Base-by-base conservation (phyloP, 2,888 invertebrate genomes). In the Nymphalis c-album region DNA sequence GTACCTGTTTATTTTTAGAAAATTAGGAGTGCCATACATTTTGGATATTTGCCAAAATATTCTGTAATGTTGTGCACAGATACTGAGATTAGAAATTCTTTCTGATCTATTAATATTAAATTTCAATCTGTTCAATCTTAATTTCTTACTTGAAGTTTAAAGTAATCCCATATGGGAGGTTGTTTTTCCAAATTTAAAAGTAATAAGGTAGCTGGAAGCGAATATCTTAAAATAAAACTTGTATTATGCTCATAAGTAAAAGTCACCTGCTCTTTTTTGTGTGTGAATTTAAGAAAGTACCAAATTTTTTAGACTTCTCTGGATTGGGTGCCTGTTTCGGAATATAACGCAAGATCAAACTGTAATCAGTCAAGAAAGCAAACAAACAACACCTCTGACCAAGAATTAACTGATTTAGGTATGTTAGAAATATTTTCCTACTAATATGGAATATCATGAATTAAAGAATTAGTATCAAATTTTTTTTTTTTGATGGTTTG, bases 281-380 rank as follows among this genome's bases (percentile, higher is more conserved):
- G 8, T 68, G 58, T 69, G 40, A 51, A 58, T 67, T 71, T 69
- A 68, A 71, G 70, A 71, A 64, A 67, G 55, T 72, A 63, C 45
- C 60, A 60, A 63, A 69, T 74, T 73, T 90, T 91, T 80, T 85
- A 93, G 93, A 90, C 91, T 69, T 90, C 92, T 73, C 82, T 93
- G 78, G 93, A 93, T 82, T 93, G 92, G 93, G 90, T 93, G 71
- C 92, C 93, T 63, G 92, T 92, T 59, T 91, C 93, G 51, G 93
- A 93, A 81, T 92, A 92, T 77, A 92, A 92, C 75, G 81, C 86
- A 72, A 86, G 92, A 79, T 78, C 86, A 63, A 91, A 90, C 80
- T 89, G 91, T 80, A 91, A 87, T 76, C 90, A 91, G 75, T 84
- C 90, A 73, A 88, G 92, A 72, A 92, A 92, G 80, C 87, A 86